These are phyloP conservation scores for Byasa hedistus DNA, from an alignment of 2,888 invertebrate species.

Conservation along the genomic window DNA sequence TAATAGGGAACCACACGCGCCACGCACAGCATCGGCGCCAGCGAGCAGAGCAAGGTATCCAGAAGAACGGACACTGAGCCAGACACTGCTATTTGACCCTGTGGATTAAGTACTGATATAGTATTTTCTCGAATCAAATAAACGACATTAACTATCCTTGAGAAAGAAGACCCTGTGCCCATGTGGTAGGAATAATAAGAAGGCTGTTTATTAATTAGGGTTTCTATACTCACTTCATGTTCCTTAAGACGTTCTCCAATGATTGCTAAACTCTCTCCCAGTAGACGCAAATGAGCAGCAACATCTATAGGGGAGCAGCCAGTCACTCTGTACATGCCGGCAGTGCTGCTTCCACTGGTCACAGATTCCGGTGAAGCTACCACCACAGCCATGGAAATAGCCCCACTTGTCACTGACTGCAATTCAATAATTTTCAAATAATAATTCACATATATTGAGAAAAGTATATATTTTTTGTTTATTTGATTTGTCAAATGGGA, in stretches of 20 bases:
- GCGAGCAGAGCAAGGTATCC: conserved; percentile 94
- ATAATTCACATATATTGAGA: no score
- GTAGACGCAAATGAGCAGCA: conserved; percentile 93
- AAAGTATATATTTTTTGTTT: no score
- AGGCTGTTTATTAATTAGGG: no score
- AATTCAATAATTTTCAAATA: neutral
- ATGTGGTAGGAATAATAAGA: no score
- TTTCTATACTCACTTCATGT: conserved; percentile 83
- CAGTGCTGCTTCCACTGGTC: conserved; percentile 26
- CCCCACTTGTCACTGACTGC: conserved; percentile 36
- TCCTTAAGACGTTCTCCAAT: conserved; percentile 96
- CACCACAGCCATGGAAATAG: neutral
- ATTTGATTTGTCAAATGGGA: no score
- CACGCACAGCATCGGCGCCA: conserved; percentile 92
- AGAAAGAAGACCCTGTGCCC: no score
- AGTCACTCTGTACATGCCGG: conserved; percentile 80
- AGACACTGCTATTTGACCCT: conserved; percentile 91
- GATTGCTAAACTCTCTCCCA: conserved; percentile 95
- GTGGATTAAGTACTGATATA: neutral
- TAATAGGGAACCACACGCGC: conserved; percentile 90
- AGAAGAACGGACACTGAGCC: conserved; percentile 95
- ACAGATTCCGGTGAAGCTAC: conserved; percentile 11
- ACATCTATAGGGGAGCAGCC: conserved; percentile 92
- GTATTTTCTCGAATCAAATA: no score
- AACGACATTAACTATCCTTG: no score